Percentiles rank a stretch among this genome's conserved stretches.
Evolutionary conservation across 1,140 invertebrate genomes (phyloP).

Genomic region (Drosophila erecta): DNA sequence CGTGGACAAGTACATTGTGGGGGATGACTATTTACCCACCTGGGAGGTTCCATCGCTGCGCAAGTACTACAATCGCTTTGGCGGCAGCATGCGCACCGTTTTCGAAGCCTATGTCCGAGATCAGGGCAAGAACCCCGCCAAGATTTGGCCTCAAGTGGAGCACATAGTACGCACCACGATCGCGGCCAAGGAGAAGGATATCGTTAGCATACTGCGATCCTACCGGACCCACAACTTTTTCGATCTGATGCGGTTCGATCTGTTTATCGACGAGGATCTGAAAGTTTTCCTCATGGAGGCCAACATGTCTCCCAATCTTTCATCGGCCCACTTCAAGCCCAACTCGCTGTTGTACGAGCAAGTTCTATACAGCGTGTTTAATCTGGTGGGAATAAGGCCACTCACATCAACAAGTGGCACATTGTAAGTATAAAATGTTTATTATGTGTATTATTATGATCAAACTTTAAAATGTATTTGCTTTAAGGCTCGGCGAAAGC

Average conservation of each 20-base stretch:
- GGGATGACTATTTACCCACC: slow-evolving; percentile 96
- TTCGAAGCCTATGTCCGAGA: slow-evolving; percentile 92
- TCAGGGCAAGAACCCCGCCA: slow-evolving; percentile 89
- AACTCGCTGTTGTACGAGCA: slow-evolving; percentile 97
- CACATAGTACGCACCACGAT: slow-evolving; percentile 91
- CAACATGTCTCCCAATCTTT: slow-evolving; percentile 99
- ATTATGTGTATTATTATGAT: too few species aligned
- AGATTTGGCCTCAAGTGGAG: slow-evolving; percentile 93
- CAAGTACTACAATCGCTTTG: slow-evolving; percentile 90
- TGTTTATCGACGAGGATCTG: slow-evolving; percentile 94
- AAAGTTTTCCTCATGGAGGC: slow-evolving; percentile 97
- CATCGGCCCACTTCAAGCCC: slow-evolving; percentile 95
- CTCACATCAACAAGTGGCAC: slow-evolving; percentile 23
- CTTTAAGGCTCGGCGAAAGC: slow-evolving; percentile 81
- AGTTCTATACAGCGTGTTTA: slow-evolving; percentile 94
- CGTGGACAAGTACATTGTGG: slow-evolving; percentile 96
- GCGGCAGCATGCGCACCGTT: slow-evolving; percentile 94
- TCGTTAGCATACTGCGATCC: slow-evolving; percentile 86
- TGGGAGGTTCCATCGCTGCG: slow-evolving; percentile 96
- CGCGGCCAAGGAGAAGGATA: slow-evolving; percentile 90
- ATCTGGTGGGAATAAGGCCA: slow-evolving; percentile 90
- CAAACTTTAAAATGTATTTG: neutral
- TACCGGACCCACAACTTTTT: slow-evolving; percentile 93
- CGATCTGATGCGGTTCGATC: slow-evolving; percentile 97
- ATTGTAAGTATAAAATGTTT: slow-evolving; percentile 28